These are phyloP conservation scores for Drosophila navojoa DNA, from an alignment of 1,140 invertebrate species.

Conservation along the genomic window DNA sequence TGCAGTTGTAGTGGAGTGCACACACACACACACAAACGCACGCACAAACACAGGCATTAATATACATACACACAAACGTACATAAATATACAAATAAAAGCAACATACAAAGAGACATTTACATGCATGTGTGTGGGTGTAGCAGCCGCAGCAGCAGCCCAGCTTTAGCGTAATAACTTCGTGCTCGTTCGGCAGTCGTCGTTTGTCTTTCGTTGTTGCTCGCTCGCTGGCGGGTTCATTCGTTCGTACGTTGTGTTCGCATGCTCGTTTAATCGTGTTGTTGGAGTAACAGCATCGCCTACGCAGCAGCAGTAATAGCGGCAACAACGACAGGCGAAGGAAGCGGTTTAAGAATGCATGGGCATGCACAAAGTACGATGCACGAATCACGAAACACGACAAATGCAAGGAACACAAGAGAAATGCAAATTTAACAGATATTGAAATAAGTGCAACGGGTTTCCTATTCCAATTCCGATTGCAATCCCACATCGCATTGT, in stretches of 20 bases:
- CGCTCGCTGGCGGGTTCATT: constrained; percentile 8
- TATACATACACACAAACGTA: constrained; percentile 1
- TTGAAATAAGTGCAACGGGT: constrained; percentile 46
- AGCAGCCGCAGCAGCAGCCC: constrained; percentile 50
- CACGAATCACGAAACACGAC: constrained; percentile 30
- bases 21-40: constrained; percentile 18
- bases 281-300: constrained; percentile 61
- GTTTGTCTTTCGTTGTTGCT: constrained; percentile 19
- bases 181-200: constrained; percentile 49
- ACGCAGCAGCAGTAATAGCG: constrained; percentile 51
- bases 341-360: constrained; percentile 56
- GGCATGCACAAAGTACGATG: constrained; percentile 47
- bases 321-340: constrained; percentile 38
- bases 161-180: constrained; percentile 59
- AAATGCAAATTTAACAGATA: constrained; percentile 56
- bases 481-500: constrained; percentile 25
- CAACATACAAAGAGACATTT: constrained; percentile 46
- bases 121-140: constrained; percentile 65
- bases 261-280: constrained; percentile 17
- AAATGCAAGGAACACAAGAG: constrained; percentile 37
- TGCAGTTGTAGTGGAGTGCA: constrained; percentile 55
- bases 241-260: constrained; percentile 31
- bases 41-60: constrained; percentile 15
- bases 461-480: constrained; percentile 21
- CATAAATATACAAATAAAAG: constrained; percentile 20